Evolutionary conservation across 2,888 invertebrate species (phyloP).

Genomic region (Xestia xanthographa): DNA sequence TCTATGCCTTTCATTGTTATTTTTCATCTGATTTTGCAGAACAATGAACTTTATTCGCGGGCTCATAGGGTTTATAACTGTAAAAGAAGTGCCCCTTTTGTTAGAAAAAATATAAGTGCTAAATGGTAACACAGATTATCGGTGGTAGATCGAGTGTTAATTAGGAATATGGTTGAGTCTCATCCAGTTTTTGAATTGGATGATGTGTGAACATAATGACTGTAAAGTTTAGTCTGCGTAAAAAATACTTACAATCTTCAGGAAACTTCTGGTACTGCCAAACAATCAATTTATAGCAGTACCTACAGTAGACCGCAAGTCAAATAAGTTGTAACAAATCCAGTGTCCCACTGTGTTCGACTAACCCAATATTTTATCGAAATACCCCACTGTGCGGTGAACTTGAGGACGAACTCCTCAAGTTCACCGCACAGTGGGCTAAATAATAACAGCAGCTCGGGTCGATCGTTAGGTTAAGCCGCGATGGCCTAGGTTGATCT

Average conservation of each 20-base stretch:
- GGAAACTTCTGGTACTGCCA: not conserved
- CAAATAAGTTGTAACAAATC: not conserved
- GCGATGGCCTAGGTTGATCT: too few relatives aligned
- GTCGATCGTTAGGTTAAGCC: too few relatives aligned
- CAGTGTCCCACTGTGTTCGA: too few relatives aligned
- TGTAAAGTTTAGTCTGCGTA: not conserved
- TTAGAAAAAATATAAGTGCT: conserved; percentile 24
- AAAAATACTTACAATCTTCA: not conserved
- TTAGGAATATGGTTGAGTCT: not conserved
- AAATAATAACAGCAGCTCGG: too few relatives aligned
- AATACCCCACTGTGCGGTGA: not conserved
- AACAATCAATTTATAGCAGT: not conserved
- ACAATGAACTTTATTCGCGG: not conserved
- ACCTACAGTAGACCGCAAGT: not conserved
- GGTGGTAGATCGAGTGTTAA: not conserved
- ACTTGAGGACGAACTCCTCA: too few relatives aligned
- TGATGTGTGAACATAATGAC: not conserved
- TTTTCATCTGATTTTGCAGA: not conserved
- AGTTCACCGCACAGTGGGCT: too few relatives aligned
- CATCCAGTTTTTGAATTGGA: not conserved
- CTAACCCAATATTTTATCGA: not conserved
- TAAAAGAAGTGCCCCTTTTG: conserved; percentile 11
- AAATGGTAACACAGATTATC: conserved; percentile 12
- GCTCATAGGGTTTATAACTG: not conserved
- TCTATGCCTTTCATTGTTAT: conserved; percentile 1